phyloP scores from a whole-genome alignment of 2,888 invertebrate genomes.

The Eristalis intricaria region DNA sequence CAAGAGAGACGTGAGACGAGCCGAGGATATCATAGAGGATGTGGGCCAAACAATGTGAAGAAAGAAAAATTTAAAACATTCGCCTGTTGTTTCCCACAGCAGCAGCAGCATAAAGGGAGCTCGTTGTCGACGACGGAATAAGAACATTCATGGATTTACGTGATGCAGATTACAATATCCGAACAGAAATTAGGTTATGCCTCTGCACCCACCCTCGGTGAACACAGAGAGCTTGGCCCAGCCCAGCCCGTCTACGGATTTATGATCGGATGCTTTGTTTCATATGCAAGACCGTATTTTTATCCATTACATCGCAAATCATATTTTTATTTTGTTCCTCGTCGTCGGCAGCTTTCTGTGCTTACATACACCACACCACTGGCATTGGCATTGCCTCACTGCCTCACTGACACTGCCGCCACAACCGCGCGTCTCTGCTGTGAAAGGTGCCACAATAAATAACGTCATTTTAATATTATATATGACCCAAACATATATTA shows the following conservation, averaged over 20 bases:
- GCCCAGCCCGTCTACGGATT: slow-evolving; percentile 57
- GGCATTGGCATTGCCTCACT: slow-evolving; percentile 2
- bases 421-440: slow-evolving; percentile 41
- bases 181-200: slow-evolving; percentile 73
- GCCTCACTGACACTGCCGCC: slow-evolving; percentile 4
- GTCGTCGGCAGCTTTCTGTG: not conserved
- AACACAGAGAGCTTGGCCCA: not conserved
- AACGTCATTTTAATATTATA: slow-evolving; percentile 75
- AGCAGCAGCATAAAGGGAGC: not conserved
- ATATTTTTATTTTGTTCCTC: slow-evolving; percentile 69
- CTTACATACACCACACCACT: not conserved
- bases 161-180: slow-evolving; percentile 74
- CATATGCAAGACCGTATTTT: slow-evolving; percentile 74
- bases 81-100: slow-evolving; percentile 45
- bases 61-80: slow-evolving; percentile 58
- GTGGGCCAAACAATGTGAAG: slow-evolving; percentile 35
- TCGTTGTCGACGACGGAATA: not conserved
- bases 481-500: slow-evolving; percentile 73
- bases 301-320: slow-evolving; percentile 74
- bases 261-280: slow-evolving; percentile 69
- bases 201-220: slow-evolving; percentile 36
- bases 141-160: slow-evolving; percentile 73
- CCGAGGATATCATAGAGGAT: not conserved
- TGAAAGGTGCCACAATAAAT: slow-evolving; percentile 75
- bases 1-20: not conserved